A percentile compares a stretch with the other conserved stretches of the same genome.
Conservation (phyloP, 1,140 invertebrate species). For the Globodera rostochiensis region DNA sequence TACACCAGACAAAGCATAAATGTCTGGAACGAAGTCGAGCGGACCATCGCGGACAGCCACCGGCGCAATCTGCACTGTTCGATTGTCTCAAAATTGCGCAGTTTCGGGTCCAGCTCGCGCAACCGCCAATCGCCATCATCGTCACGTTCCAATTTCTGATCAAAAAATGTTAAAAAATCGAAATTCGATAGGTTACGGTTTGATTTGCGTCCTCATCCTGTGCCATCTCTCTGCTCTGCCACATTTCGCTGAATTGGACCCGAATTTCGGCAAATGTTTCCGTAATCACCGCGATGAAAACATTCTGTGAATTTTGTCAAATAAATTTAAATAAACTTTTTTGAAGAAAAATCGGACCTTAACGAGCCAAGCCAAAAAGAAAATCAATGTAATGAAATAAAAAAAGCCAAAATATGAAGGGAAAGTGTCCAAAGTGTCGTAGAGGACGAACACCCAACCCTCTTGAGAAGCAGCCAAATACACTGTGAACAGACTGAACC, state of each 20-base stretch:
- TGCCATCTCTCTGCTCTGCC: constrained; percentile 78
- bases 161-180: not conserved
- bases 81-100: constrained; percentile 68
- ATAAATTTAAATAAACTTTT: not conserved
- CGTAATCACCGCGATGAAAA: constrained; percentile 99
- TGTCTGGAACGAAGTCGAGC: constrained; percentile 51
- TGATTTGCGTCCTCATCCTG: constrained; percentile 57
- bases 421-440: constrained; percentile 92
- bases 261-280: constrained; percentile 99
- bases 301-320: constrained; percentile 73
- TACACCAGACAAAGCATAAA: constrained; percentile 60
- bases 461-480: constrained; percentile 99
- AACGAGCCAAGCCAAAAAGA: constrained; percentile 97
- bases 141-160: constrained; percentile 74
- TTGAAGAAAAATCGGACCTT: constrained; percentile 71
- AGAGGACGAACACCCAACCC: constrained; percentile 99
- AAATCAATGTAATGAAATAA: constrained; percentile 98
- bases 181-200: constrained; percentile 30
- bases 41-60: constrained; percentile 73
- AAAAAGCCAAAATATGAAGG: constrained; percentile 92
- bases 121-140: constrained; percentile 65
- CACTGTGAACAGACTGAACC: constrained; percentile 79
- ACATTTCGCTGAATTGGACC: constrained; percentile 99
- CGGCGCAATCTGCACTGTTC: constrained; percentile 80
- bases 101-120: constrained; percentile 69